Percentiles rank a stretch among this genome's conserved stretches.
Conservation (phyloP, 2,113 vertebrate species). For the Bubo bubo region DNA sequence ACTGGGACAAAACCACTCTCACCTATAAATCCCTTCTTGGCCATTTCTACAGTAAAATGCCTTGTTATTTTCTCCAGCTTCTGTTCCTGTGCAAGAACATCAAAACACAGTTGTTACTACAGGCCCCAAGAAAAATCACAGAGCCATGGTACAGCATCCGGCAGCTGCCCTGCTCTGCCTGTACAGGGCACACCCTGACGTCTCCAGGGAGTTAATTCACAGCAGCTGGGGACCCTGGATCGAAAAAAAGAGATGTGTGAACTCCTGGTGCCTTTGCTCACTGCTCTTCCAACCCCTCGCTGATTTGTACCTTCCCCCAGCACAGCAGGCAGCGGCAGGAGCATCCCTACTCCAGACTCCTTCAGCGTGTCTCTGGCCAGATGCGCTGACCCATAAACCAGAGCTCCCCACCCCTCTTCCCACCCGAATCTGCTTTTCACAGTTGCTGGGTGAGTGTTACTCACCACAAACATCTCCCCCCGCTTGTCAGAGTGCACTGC, state of each 20-base stretch:
- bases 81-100: background rate
- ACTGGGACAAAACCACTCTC: background rate
- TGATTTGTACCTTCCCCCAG: background rate
- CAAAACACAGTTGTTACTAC: background rate
- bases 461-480: background rate
- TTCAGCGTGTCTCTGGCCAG: background rate
- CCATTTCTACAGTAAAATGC: conserved; percentile 3
- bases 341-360: background rate
- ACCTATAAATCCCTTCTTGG: conserved; percentile 37
- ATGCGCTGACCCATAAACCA: background rate
- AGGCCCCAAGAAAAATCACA: background rate
- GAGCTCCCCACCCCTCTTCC: background rate
- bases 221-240: background rate
- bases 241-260: background rate
- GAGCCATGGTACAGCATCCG: background rate
- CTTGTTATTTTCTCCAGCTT: conserved; percentile 19
- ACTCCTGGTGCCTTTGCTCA: background rate
- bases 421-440: background rate
- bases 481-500: background rate
- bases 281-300: background rate
- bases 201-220: background rate
- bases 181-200: too few relatives aligned
- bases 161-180: background rate
- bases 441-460: background rate
- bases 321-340: background rate